Base-by-base conservation (phyloP, 2,888 invertebrate species). In the Eurois occulta region DNA sequence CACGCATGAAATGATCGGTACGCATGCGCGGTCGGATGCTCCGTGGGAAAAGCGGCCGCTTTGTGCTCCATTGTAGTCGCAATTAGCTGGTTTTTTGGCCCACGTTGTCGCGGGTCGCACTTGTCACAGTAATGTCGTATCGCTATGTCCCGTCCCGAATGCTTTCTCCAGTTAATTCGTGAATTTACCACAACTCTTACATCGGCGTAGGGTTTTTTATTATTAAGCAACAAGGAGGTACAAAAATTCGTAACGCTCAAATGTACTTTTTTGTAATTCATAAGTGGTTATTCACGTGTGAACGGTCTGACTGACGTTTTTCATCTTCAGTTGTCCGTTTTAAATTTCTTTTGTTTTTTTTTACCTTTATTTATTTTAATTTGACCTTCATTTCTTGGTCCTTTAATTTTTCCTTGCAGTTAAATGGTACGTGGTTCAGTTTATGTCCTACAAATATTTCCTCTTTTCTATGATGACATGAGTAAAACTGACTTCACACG, bases 21-120 rank as follows among this genome's bases (percentile, higher is more conserved):
- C 95, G 95, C 94, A 93, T 91, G 91, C 93, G 93, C 92, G 85
- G 90, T 90, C 86, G 90, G 95, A 94, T 93, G 95, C 92, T 92
- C 93, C 96, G 96, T 96, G 96, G 96, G 96, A 96, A 96, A 91
- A 91, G 96, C 96, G 96, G 96, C 84, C 87, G 93, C 95, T 96
- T 96, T 96, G 96, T 95, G 89, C 91, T 88, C 93, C 95, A 95
- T 96, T 96, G 96, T 95, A 95, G 91, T 94, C 92, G 95, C 93
- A 96, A 96, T 96, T 96, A 96, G 93, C 93, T 88, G 86, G 89
- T 92, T 96, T 96, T 96, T 96, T 95, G 91, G 89, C 75, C 88
- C 87, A 87, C 91, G 91, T 91, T 93, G 93, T 91, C 92, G 91
- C 93, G 90, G 92, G 88, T 93, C 92, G 95, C 94, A 94, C 95